Evolutionary conservation across 1,140 invertebrate genomes (phyloP), one percentile per base, ranked within the genome.

Genomic region (Calosoma granatense): DNA sequence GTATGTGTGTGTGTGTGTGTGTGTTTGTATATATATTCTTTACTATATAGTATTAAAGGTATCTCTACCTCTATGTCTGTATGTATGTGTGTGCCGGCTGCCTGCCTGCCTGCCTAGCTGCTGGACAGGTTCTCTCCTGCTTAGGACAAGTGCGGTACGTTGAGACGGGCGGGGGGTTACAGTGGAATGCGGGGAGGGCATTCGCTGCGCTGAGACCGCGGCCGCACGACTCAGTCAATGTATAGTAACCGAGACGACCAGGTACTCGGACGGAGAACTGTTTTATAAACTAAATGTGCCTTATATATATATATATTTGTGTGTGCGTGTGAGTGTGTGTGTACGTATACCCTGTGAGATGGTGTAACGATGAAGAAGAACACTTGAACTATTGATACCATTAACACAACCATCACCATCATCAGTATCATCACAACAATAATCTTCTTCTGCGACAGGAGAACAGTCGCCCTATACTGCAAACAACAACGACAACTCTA

Each of bases 111-210:
- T 12, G 41, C 6, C 41, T 11, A 17, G 41, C 41, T 47, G 41
- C 41, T 17, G 41, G 41, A 47, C 41, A 47, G 41, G 41, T 47
- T 47, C 41, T 47, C 41, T 6, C 17, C 41, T 17, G 6, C 17
- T 9, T 17, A 4, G 6, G 15, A 17, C 4, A 3, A 12, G 9
- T 17, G 9, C 41, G 41, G 41, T 17, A 11, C 9, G 26, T 36
- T 36, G 26, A 6, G 41, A 17, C 9, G 59, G 30, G 41, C 58
- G 53, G 55, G 53, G 36, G 54, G 60, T 62, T 63, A 58, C 62
- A 58, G 64, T 64, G 68, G 68, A 68, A 70, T 68, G 68, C 67
- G 61, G 65, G 63, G 66, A 65, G 66, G 61, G 68, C 67, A 65
- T 64, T 65, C 59, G 63, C 63, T 30, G 66, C 64, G 64, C 67